These are phyloP conservation scores for Ridgeia piscesae DNA, from an alignment of 1,140 invertebrate genomes.

Conservation along the genomic window DNA sequence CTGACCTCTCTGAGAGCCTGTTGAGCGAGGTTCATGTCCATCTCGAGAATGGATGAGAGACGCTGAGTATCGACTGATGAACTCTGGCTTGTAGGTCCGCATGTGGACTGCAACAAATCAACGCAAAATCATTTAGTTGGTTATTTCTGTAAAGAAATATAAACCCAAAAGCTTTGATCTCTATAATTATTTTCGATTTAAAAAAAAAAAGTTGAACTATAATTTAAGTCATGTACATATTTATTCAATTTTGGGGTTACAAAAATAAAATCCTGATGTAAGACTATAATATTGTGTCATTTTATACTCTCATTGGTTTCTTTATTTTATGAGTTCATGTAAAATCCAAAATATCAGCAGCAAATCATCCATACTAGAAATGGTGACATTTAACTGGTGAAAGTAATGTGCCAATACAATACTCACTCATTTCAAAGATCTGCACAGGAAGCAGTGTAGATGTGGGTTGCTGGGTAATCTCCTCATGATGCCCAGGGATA, in stretches of 20 bases:
- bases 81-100: conserved; percentile 83
- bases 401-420: conserved; percentile 1
- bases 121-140: background rate
- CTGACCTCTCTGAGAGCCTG: conserved; percentile 81
- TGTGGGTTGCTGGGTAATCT: conserved; percentile 71
- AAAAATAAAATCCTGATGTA: background rate
- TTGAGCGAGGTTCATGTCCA: conserved; percentile 87
- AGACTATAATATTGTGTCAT: background rate
- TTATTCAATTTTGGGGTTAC: no score
- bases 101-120: conserved; percentile 68
- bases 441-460: conserved; percentile 83
- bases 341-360: background rate
- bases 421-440: conserved; percentile 78
- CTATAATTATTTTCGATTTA: no score
- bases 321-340: background rate
- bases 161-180: no score
- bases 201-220: no score
- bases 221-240: no score
- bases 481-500: conserved; percentile 79
- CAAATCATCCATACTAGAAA: background rate
- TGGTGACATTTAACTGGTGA: conserved; percentile 7
- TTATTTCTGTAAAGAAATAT: background rate
- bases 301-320: background rate
- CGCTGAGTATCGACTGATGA: conserved; percentile 86
- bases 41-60: conserved; percentile 86